A percentile compares a stretch with the other conserved stretches of the same genome.
phyloP scores from a whole-genome alignment of 2,113 vertebrate species.

The Jaculus jaculus region DNA sequence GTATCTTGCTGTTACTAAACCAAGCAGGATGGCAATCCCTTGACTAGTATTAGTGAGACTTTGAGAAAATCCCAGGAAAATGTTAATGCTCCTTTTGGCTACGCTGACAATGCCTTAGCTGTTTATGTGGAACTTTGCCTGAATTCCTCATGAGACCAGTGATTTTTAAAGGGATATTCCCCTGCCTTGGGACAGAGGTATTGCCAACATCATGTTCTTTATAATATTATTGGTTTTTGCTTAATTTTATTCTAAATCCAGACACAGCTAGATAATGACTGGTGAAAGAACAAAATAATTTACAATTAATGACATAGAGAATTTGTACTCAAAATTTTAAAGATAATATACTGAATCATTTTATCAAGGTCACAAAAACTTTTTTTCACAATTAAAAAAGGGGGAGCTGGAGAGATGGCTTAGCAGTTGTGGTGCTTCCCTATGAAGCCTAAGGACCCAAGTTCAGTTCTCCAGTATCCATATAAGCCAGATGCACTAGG shows the following conservation, averaged over 20 bases:
- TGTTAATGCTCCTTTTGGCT: conserved; percentile 54
- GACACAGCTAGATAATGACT: not conserved
- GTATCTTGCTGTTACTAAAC: conserved; percentile 3
- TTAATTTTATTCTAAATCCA: conserved; percentile 37
- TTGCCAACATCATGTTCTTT: not conserved
- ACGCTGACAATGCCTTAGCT: conserved; percentile 32
- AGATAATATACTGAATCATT: not conserved
- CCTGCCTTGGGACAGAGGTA: not conserved
- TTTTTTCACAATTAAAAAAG: not conserved
- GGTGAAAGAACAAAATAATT: conserved; percentile 19
- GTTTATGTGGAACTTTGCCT: conserved; percentile 23
- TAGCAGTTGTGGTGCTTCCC: too few relatives aligned
- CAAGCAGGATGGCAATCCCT: not conserved
- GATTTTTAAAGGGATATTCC: not conserved
- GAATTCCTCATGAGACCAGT: conserved; percentile 2
- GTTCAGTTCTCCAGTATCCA: too few relatives aligned
- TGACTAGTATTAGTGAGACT: conserved; percentile 34
- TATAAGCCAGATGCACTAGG: too few relatives aligned
- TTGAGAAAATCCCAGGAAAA: conserved; percentile 56
- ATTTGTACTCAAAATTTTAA: conserved; percentile 20
- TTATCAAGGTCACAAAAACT: not conserved
- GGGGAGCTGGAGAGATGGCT: not conserved
- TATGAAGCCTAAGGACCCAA: too few relatives aligned
- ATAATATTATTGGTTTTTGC: not conserved
- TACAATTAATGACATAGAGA: not conserved